phyloP scores from a whole-genome alignment of 2,113 vertebrate genomes.

The Empidonax traillii region DNA sequence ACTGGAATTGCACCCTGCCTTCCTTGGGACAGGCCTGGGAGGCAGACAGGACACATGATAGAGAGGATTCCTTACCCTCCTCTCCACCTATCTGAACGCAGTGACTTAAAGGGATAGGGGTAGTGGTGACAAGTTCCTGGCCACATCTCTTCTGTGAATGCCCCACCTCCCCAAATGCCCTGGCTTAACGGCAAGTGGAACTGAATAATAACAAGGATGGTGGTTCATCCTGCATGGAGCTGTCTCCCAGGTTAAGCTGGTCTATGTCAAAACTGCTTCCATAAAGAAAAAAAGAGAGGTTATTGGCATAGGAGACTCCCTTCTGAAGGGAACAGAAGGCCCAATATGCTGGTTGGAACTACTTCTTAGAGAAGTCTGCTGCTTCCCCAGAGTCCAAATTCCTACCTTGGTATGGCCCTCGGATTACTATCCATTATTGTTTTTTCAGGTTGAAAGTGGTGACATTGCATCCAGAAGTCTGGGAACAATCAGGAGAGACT shows the following conservation, averaged over 20 bases:
- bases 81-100: neutral
- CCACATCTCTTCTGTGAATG: neutral
- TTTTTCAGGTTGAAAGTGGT: neutral
- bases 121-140: neutral
- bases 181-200: neutral
- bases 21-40: neutral
- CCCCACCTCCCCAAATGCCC: neutral
- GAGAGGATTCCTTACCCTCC: neutral
- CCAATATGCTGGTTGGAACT: neutral
- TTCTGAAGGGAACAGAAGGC: neutral
- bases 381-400: neutral
- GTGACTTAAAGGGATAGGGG: neutral
- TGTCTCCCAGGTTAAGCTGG: neutral
- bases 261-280: neutral
- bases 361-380: neutral
- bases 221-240: neutral
- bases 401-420: too few species aligned
- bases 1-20: neutral
- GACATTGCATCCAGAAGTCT: neutral
- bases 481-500: neutral
- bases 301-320: neutral
- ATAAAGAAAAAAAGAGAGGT: neutral
- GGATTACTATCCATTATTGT: neutral
- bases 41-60: neutral
- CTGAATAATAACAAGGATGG: neutral